Base-by-base conservation (phyloP, 2,797 vertebrate species). In the Eurystomus glaucurus region DNA sequence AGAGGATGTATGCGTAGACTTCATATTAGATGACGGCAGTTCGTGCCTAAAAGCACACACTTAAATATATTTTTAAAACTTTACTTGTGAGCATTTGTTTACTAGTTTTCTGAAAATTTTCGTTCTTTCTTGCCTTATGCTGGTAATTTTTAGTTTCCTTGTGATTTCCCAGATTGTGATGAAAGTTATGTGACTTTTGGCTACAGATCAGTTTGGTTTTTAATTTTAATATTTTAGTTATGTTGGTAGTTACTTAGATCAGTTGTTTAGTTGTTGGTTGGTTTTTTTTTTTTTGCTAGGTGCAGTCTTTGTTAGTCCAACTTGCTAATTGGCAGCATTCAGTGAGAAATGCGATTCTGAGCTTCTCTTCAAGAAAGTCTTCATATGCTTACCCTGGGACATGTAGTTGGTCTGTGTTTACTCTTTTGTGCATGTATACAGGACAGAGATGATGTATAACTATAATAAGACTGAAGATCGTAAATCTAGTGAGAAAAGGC, bases 11-110 rank as follows among this genome's bases (percentile, higher is more conserved):
- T 39, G 11, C 4, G 0, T 46, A 2, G 31, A 9, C 62, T 78
- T 74, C 45, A 26, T 46, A 6, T 4, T 50, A 21, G 28, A 12
- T 29, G 19, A 39, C 25, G 22, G 22, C 23, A 60, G 18, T 18
- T 11, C 0, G 3, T 89, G 18, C 18, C 33, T 10, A 3, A 77
- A 62, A 64, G 7, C 2, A 2, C 14, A 20, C 1, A 0, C 26
- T 46, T 69, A 41, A 68, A 51, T 35, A 5, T 12, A 66, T 0
- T 22, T 79, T 25, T 19, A 54, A 72, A 88, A 10, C 6, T 26
- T 35, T 7, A 3, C 26, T 50, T 33, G 14, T 21, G 20, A 17
- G 9, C 52, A 15, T 71, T 82, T 75, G 10, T 21, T 86, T 84
- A 7, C 48, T 87, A 25, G 23, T 5, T 75, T 94, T 78, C 21